These are phyloP conservation scores for Lottia gigantea DNA, from an alignment of 2,888 invertebrate genomes.

Conservation along the genomic window DNA sequence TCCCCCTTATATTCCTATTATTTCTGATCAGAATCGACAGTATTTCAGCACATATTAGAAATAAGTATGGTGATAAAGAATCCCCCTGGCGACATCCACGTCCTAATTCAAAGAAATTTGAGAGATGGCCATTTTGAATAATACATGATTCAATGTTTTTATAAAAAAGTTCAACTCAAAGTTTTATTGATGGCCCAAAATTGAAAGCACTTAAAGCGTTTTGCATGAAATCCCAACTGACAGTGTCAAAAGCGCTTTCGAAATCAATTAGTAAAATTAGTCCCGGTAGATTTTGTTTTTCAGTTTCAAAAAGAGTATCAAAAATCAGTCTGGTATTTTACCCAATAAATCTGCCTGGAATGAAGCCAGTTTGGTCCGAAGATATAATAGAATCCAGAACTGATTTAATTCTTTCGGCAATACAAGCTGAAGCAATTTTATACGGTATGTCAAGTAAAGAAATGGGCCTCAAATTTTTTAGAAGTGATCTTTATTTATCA, in stretches of 20 bases:
- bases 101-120: too few relatives aligned
- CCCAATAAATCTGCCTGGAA: conserved; percentile 17
- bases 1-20: not conserved
- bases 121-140: conserved; percentile 3
- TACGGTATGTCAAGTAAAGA: conserved; percentile 10
- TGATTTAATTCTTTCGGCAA: conserved; percentile 7
- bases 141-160: not conserved
- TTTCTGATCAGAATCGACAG: not conserved
- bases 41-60: conserved; percentile 4
- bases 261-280: conserved; percentile 12
- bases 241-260: conserved; percentile 18
- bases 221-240: conserved; percentile 16
- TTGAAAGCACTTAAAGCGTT: conserved; percentile 9
- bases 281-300: not conserved
- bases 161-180: conserved; percentile 15
- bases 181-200: conserved; percentile 14
- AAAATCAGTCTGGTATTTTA: conserved; percentile 13
- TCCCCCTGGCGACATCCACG: too few relatives aligned
- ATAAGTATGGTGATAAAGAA: not conserved
- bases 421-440: conserved; percentile 15
- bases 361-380: conserved; percentile 13
- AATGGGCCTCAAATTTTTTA: conserved; percentile 19
- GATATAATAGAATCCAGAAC: too few relatives aligned
- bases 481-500: conserved; percentile 5
- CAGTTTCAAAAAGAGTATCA: not conserved